Evolutionary conservation across 2,888 invertebrate species (phyloP).

Genomic region (Patella caerulea): DNA sequence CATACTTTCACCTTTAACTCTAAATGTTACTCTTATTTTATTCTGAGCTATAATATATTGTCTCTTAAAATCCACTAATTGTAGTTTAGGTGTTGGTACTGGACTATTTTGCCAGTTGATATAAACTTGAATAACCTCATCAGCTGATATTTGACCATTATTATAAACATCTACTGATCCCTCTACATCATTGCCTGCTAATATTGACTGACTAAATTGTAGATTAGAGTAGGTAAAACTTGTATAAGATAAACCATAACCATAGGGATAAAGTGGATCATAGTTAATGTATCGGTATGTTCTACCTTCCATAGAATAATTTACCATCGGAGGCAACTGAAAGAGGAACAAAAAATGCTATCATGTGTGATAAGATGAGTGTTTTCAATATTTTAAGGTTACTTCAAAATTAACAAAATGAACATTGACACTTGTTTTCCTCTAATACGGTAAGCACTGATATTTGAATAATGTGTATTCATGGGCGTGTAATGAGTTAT

Average conservation of each 20-base stretch:
- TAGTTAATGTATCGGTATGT: too few relatives aligned
- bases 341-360: too few relatives aligned
- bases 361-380: too few relatives aligned
- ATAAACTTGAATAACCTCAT: conserved; percentile 52
- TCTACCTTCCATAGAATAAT: too few relatives aligned
- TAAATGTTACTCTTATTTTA: background rate
- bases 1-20: background rate
- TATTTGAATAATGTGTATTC: too few relatives aligned
- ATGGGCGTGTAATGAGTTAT: too few relatives aligned
- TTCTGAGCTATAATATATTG: background rate
- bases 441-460: too few relatives aligned
- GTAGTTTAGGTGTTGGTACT: background rate
- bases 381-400: too few relatives aligned
- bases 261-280: too few relatives aligned
- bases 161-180: conserved; percentile 50
- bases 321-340: too few relatives aligned
- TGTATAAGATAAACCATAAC: conserved; percentile 38
- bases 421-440: too few relatives aligned
- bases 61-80: background rate
- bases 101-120: background rate
- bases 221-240: conserved; percentile 40
- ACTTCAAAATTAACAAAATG: too few relatives aligned
- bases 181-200: conserved; percentile 46
- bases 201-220: conserved; percentile 28
- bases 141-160: conserved; percentile 51